Evolutionary conservation across 2,113 vertebrate genomes (phyloP).

Genomic region (Uropsilus gracilis): DNA sequence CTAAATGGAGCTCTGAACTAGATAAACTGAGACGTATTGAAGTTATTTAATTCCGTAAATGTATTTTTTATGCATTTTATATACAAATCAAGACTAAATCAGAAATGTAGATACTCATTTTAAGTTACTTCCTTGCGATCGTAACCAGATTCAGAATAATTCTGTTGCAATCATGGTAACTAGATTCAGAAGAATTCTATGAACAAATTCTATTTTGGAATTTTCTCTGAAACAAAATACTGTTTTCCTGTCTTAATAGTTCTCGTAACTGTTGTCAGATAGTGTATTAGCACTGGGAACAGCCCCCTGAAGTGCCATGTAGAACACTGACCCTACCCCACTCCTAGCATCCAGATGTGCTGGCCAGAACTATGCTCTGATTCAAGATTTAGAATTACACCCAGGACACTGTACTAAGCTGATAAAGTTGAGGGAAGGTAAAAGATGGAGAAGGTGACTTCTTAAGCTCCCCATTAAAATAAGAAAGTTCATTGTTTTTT

Average conservation of each 20-base stretch:
- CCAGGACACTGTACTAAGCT: not conserved
- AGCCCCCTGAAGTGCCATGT: not conserved
- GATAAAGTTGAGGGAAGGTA: not conserved
- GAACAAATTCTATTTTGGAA: not conserved
- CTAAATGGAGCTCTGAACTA: not conserved
- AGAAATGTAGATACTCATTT: constrained; percentile 32
- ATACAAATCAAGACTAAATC: constrained; percentile 31
- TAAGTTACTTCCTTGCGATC: not conserved
- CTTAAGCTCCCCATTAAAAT: constrained; percentile 1
- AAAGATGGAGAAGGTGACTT: not conserved
- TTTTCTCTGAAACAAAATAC: not conserved
- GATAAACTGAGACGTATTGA: not conserved
- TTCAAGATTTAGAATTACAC: not conserved
- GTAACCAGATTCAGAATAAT: constrained; percentile 9
- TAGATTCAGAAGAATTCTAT: not conserved
- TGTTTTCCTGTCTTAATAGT: not conserved
- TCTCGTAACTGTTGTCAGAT: not conserved
- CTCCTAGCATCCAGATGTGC: not conserved
- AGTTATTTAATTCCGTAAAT: not conserved
- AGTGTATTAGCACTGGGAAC: not conserved
- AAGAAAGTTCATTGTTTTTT: constrained; percentile 34
- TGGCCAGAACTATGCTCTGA: not conserved
- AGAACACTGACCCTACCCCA: not conserved
- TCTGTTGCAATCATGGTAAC: not conserved
- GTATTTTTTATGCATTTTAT: not conserved